Percentiles rank a stretch among this genome's conserved stretches.
phyloP scores from a whole-genome alignment of 35 echinoderm and acorn worm species.

The Amphiura filiformis region DNA sequence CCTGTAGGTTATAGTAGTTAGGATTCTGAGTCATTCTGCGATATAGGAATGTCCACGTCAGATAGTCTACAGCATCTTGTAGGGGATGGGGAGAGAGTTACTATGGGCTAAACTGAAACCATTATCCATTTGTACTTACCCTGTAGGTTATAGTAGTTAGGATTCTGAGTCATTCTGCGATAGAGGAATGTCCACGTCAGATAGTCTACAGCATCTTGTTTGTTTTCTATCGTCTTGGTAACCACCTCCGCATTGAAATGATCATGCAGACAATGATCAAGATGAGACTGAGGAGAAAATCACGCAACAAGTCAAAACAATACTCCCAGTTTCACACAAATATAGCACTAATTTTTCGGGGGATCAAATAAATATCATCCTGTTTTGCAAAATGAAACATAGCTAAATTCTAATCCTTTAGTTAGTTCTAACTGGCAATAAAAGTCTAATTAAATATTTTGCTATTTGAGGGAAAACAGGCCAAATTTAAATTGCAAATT shows the following conservation, averaged over 20 bases:
- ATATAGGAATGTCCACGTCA: slow-evolving; percentile 98
- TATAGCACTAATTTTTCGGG: no score
- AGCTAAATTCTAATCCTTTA: no score
- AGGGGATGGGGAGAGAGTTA: no score
- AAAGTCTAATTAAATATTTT: no score
- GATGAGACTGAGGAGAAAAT: slow-evolving; percentile 76
- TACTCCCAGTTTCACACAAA: no score
- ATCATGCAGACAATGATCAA: slow-evolving; percentile 96
- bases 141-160: slow-evolving; percentile 98
- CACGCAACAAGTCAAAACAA: no score
- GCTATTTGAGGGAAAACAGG: no score
- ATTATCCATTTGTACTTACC: slow-evolving; percentile 18
- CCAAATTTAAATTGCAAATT: no score
- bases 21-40: slow-evolving; percentile 95
- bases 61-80: slow-evolving; percentile 31
- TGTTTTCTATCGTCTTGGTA: slow-evolving; percentile 99
- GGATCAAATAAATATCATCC: no score
- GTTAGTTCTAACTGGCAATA: no score
- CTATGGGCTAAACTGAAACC: no score
- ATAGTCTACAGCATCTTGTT: slow-evolving; percentile 98
- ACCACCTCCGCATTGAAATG: slow-evolving; percentile 99
- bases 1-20: slow-evolving; percentile 97
- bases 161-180: slow-evolving; percentile 96
- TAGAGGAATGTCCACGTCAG: slow-evolving; percentile 99
- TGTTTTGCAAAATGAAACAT: no score